Evolutionary conservation across 2,888 invertebrate species (phyloP), one percentile per base, ranked within the genome.

Genomic region (Serrognathus titanus): DNA sequence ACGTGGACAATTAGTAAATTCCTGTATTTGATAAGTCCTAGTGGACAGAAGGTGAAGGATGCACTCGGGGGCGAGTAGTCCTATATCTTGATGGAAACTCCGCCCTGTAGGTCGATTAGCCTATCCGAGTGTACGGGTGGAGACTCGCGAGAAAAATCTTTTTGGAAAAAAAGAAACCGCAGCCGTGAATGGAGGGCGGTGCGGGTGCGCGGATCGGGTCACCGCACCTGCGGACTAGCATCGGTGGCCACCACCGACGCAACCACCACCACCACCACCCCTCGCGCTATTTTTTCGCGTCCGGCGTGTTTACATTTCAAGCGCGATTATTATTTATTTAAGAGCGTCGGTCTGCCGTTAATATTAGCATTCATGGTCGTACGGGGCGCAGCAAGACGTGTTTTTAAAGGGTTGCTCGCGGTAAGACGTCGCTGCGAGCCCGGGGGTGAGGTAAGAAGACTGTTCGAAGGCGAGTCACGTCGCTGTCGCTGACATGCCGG

Each of bases 61-160:
- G 43, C 43, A 43, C 43, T 43, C 59, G 59, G 59, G 64, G 66
- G 69, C 77, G 77, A 75, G 63, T 68, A 69, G 64, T 66, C 65
- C 64, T 63, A 66, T 65, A 68, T 64, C 66, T 65, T 66, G 66
- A 60, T 64, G 68, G 62, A 65, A 70, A 74, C 75, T 69, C 76
- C 76, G 76, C 77, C 77, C 69, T 68, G 40, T 24, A 61, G 71
- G 71, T 72, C 78, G 77, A 77, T 78, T 77, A 75, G 77, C 77
- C 78, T 77, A 78, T 78, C 75, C 73, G 67, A 63, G 66, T 67
- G 66, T 68, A 69, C 76, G 77, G 78, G 78, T 77, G 78, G 78
- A 78, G 78, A 78, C 78, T 78, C 72, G 69, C 65, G 70, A 75
- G 77, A 78, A 78, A 78, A 78, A 78, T 77, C 74, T 75, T 77